Conservation (phyloP, 2,888 invertebrate species). For the Mayetiola destructor region DNA sequence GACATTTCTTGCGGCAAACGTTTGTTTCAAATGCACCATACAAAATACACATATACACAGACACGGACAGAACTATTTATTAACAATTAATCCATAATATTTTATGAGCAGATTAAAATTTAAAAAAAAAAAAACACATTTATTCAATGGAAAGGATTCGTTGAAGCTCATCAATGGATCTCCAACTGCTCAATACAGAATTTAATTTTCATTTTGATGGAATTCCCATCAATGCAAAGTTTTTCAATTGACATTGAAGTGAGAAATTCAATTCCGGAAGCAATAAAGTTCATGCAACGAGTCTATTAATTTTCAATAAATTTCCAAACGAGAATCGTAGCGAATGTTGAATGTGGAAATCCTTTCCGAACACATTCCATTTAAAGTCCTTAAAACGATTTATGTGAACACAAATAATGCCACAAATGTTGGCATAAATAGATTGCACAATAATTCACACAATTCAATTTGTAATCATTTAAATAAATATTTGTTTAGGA, state of each 20-base stretch:
- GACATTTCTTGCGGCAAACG: not conserved
- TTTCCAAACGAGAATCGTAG: too few species aligned
- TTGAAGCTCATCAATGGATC: too few species aligned
- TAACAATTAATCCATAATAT: slow-evolving; percentile 6
- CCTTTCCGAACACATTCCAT: not conserved
- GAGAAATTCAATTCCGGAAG: not conserved
- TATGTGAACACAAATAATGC: not conserved
- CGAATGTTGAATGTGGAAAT: too few species aligned
- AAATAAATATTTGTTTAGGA: too few species aligned
- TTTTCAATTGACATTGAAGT: not conserved
- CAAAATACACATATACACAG: slow-evolving; percentile 9
- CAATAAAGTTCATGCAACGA: not conserved
- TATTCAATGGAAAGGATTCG: not conserved
- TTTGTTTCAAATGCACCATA: too few species aligned
- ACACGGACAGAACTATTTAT: too few species aligned
- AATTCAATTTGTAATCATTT: too few species aligned
- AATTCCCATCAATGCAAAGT: too few species aligned
- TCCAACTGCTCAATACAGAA: too few species aligned
- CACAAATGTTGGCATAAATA: not conserved
- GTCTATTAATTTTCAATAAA: too few species aligned
- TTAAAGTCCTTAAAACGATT: not conserved
- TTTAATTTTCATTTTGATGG: too few species aligned
- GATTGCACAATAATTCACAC: not conserved
- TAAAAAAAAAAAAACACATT: not conserved
- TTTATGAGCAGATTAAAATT: not conserved